A percentile compares a stretch with the other conserved stretches of the same genome.
Evolutionary conservation across 1,140 invertebrate genomes (phyloP).

Genomic region (Bombus turneri): DNA sequence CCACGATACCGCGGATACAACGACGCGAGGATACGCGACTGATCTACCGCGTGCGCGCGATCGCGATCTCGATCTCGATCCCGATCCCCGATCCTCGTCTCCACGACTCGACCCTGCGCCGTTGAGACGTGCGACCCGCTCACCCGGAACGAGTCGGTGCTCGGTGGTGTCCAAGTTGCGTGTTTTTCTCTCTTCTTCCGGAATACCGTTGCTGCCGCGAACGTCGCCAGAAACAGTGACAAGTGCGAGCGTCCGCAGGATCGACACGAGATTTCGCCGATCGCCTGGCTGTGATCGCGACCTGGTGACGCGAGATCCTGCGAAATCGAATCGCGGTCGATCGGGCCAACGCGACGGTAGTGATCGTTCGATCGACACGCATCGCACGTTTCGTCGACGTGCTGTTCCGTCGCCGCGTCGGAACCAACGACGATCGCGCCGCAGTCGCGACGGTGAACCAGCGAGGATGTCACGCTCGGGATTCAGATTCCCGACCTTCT

Average conservation of each 20-base stretch:
- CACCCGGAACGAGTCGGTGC: slow-evolving; percentile 11
- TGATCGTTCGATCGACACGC: no score
- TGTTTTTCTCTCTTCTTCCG: background rate
- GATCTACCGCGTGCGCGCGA: slow-evolving; percentile 52
- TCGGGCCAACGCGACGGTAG: background rate
- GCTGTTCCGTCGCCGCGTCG: background rate
- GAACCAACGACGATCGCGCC: background rate
- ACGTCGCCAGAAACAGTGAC: background rate
- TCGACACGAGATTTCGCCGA: background rate
- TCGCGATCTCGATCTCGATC: slow-evolving; percentile 45
- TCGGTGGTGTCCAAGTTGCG: slow-evolving; percentile 10
- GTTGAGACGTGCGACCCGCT: background rate
- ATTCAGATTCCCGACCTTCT: background rate
- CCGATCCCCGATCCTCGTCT: background rate
- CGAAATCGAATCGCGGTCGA: background rate
- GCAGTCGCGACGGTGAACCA: background rate
- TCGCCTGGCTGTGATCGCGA: background rate
- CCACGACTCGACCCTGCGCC: slow-evolving; percentile 7
- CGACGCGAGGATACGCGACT: slow-evolving; percentile 60
- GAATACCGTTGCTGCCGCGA: background rate
- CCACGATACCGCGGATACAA: slow-evolving; percentile 41
- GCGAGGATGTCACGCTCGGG: slow-evolving; percentile 7
- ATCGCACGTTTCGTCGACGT: no score
- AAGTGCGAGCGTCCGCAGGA: background rate
- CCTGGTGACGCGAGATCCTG: no score